These are phyloP conservation scores for Xyrauchen texanus DNA, from an alignment of 2,113 vertebrate genomes.

Conservation along the genomic window DNA sequence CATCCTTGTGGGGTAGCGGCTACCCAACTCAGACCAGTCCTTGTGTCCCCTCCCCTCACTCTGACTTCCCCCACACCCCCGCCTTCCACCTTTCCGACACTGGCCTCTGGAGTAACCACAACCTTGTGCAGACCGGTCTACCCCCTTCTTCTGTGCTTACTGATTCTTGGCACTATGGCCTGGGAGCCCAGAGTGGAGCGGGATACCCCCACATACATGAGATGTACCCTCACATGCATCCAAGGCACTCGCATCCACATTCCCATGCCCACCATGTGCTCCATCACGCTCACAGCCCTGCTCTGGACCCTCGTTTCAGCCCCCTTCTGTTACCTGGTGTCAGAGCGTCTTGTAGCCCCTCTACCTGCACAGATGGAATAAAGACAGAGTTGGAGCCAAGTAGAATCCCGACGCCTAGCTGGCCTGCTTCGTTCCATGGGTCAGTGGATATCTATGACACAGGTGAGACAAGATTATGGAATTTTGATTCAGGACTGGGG, in stretches of 20 bases:
- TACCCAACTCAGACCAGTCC: conserved; percentile 83
- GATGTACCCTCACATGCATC: conserved; percentile 83
- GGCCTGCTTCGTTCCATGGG: conserved; percentile 88
- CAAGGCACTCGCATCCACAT: conserved; percentile 76
- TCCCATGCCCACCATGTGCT: conserved; percentile 76
- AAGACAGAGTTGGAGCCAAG: conserved; percentile 83
- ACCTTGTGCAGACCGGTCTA: conserved; percentile 82
- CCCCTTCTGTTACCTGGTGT: conserved; percentile 86
- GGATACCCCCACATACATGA: conserved; percentile 90
- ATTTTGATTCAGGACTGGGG: not conserved
- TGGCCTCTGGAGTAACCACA: conserved; percentile 84
- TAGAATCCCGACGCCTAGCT: conserved; percentile 75
- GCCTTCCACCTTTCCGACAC: conserved; percentile 83
- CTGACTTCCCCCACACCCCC: conserved; percentile 83
- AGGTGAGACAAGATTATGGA: conserved; percentile 73
- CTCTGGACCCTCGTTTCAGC: conserved; percentile 86
- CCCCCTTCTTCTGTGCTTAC: conserved; percentile 75
- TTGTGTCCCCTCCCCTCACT: conserved; percentile 82
- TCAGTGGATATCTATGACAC: conserved; percentile 91
- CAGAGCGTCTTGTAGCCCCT: conserved; percentile 78
- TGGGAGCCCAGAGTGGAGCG: conserved; percentile 84
- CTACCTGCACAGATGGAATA: conserved; percentile 76
- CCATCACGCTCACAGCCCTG: conserved; percentile 75
- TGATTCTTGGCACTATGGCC: conserved; percentile 90
- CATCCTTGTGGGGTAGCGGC: conserved; percentile 86